A percentile compares a stretch with the other conserved stretches of the same genome.
Conservation (phyloP, 2,888 invertebrate genomes). For the Penaeus monodon region DNA sequence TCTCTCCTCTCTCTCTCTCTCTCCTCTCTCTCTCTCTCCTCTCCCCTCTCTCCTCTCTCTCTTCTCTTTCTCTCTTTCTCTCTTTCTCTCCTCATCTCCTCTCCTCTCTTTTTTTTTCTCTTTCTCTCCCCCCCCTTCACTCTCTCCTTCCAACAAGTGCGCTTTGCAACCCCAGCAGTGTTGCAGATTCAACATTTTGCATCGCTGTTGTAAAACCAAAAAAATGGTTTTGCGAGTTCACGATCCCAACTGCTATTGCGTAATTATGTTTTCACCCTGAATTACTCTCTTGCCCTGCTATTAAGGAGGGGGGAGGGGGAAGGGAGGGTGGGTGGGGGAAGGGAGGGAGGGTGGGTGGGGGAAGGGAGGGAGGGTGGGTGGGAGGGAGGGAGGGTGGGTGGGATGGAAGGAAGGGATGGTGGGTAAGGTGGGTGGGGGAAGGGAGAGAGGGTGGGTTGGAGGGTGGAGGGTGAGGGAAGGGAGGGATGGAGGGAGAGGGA, state of each 20-base stretch:
- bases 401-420: background rate
- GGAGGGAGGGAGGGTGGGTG: background rate
- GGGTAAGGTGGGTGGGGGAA: background rate
- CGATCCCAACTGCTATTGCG: too few species aligned
- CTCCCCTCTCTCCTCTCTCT: too few species aligned
- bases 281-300: background rate
- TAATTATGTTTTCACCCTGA: too few species aligned
- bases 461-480: background rate
- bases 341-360: background rate
- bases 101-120: too few species aligned
- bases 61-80: too few species aligned
- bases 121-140: too few species aligned
- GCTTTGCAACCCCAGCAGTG: too few species aligned
- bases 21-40: too few species aligned
- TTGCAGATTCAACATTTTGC: conserved; percentile 5
- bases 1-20: too few species aligned
- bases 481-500: too few species aligned
- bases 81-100: too few species aligned
- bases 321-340: background rate
- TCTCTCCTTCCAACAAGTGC: too few species aligned
- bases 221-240: background rate
- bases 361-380: background rate
- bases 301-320: background rate
- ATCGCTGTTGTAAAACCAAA: background rate
- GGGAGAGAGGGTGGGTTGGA: background rate